Base-by-base conservation (phyloP, 2,888 invertebrate genomes). In the Patella ulyssiponensis region DNA sequence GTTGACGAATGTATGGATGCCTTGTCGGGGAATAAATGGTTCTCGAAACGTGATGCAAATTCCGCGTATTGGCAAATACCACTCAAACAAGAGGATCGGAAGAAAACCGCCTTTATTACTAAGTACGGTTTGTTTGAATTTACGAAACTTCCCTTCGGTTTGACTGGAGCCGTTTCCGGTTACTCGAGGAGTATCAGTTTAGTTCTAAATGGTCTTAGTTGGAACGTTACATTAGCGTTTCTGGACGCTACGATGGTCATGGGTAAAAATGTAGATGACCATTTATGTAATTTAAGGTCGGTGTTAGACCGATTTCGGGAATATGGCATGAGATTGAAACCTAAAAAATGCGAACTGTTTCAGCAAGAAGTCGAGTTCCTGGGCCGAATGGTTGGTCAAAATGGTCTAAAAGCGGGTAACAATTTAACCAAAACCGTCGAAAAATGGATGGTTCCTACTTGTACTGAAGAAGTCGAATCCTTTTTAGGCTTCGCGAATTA, bases 91-190 rank as follows among this genome's bases (percentile, higher is more conserved):
- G 44, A 58, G 15, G 77, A 77, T 23, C 53, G 64, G 14, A 14
- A 54, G 3, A 77, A 77, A 64, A 77, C 77, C 7, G 77, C 77
- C 0, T 77, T 77, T 44, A 73, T 56, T 17, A 58, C 77, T 27
- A 77, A 73, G 52, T 27, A 73, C 54, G 72, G 77, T 20, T 58
- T 77, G 14, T 77, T 56, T 20, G 73, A 72, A 27, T 73, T 58
- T n/a, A 27, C 23, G 9, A 53, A 51, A 33, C 17, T 75, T 4
- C 15, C 56, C 0, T 12, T 56, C 15, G 14, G 11, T 14, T n/a
- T 33, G 33, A 33, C 33, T 7, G 33, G 4, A 33, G 33, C 33
- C 5, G 33, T 33, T 4, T 33, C 33, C 33, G 33, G 33, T 4
- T 33, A 33, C 5, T 33, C 33, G 4, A 33, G 33, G 33, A 33